These are phyloP conservation scores for Remorina albescens DNA, from an alignment of 2,797 vertebrate genomes.

Conservation along the genomic window DNA sequence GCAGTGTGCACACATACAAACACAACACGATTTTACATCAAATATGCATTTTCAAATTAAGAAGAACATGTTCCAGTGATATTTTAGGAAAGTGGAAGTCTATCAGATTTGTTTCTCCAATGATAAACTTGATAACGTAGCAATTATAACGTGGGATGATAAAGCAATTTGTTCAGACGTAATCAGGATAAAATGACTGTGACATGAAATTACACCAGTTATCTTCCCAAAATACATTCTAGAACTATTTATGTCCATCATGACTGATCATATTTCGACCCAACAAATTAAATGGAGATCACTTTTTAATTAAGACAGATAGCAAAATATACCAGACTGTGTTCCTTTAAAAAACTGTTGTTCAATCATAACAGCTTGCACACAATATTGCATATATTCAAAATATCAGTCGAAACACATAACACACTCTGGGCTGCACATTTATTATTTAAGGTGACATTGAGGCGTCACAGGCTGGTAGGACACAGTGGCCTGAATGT, in stretches of 20 bases:
- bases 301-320: not conserved
- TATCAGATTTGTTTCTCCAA: not conserved
- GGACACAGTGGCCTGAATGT: not conserved
- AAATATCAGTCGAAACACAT: not conserved
- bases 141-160: not conserved
- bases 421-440: not conserved
- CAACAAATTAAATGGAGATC: too few species aligned
- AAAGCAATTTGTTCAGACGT: not conserved
- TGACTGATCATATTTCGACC: too few species aligned
- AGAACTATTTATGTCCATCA: too few species aligned
- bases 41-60: not conserved
- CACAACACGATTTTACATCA: not conserved
- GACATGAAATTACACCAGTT: not conserved
- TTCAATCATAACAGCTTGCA: not conserved
- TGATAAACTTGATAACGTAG: not conserved
- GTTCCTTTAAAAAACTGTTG: not conserved
- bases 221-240: too few species aligned
- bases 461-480: not conserved
- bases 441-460: not conserved
- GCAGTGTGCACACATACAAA: constrained; percentile 40
- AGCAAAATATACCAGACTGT: not conserved
- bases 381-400: not conserved
- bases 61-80: not conserved
- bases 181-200: not conserved
- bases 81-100: not conserved